These are phyloP conservation scores for Hyphantria cunea DNA, from an alignment of 1,140 invertebrate species.

Conservation along the genomic window DNA sequence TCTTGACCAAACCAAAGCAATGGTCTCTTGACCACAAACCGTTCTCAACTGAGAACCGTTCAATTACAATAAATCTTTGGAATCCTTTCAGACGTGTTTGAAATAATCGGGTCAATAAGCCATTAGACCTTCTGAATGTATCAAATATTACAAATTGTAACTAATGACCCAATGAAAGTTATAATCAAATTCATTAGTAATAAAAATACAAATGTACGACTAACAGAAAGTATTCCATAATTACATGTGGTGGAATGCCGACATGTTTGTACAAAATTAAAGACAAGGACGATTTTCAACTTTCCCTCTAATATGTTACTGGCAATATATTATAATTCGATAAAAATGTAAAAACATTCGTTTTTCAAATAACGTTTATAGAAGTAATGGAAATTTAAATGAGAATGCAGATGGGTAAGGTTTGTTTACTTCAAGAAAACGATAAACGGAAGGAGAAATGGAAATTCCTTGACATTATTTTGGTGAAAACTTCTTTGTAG, in stretches of 20 bases:
- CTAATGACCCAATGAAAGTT: not conserved
- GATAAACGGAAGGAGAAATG: too few relatives aligned
- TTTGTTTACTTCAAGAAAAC: too few relatives aligned
- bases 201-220: constrained; percentile 3
- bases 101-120: not conserved
- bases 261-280: not conserved
- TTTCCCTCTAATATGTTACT: too few relatives aligned
- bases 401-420: not conserved
- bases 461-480: too few relatives aligned
- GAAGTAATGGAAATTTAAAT: too few relatives aligned
- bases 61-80: too few relatives aligned
- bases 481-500: too few relatives aligned
- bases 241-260: constrained; percentile 6
- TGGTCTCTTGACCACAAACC: not conserved
- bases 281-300: too few relatives aligned
- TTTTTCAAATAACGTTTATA: not conserved
- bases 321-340: too few relatives aligned
- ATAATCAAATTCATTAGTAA: constrained; percentile 8
- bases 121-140: not conserved
- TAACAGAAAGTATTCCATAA: constrained; percentile 15
- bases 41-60: not conserved
- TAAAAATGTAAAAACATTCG: not conserved
- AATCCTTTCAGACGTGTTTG: not conserved
- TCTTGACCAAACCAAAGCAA: too few relatives aligned
- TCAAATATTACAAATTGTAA: not conserved